phyloP scores from a whole-genome alignment of 2,888 invertebrate species.

The Rhabditoides inermis region DNA sequence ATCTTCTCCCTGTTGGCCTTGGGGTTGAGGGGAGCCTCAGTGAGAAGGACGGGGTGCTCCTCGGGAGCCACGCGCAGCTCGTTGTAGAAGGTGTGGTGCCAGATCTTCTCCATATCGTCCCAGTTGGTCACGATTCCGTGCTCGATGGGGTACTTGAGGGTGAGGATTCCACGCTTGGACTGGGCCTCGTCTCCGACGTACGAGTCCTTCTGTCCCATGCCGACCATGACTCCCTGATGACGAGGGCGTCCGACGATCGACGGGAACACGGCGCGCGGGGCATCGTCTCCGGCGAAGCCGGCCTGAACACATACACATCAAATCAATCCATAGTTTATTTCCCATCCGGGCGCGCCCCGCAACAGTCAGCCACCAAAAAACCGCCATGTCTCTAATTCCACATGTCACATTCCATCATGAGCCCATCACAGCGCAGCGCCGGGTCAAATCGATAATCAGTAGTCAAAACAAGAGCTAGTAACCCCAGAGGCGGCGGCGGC shows the following conservation, averaged over 20 bases:
- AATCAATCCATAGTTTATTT: too few relatives aligned
- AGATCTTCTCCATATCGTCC: constrained; percentile 98
- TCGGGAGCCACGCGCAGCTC: constrained; percentile 89
- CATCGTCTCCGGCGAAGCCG: constrained; percentile 69
- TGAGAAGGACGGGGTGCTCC: constrained; percentile 83
- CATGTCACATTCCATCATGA: too few relatives aligned
- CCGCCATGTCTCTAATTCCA: too few relatives aligned
- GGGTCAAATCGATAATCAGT: too few relatives aligned
- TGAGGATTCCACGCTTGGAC: constrained; percentile 70
- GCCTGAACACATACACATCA: too few relatives aligned
- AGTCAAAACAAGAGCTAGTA: too few relatives aligned
- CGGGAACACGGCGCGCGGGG: constrained; percentile 73
- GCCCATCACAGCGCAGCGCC: too few relatives aligned
- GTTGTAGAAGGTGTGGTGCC: constrained; percentile 98
- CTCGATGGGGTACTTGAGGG: constrained; percentile 89
- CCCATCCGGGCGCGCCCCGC: too few relatives aligned
- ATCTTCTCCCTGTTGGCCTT: constrained; percentile 92
- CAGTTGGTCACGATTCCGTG: constrained; percentile 95
- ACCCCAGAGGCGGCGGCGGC: too few relatives aligned
- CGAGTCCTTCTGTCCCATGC: constrained; percentile 56
- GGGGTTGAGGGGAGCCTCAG: constrained; percentile 85
- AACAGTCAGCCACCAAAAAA: too few relatives aligned
- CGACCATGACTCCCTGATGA: constrained; percentile 61
- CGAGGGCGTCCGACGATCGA: constrained; percentile 66
- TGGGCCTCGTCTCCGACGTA: constrained; percentile 58